phyloP scores from a whole-genome alignment of 2,113 vertebrate genomes.

The Brachyhypopomus occidentalis region DNA sequence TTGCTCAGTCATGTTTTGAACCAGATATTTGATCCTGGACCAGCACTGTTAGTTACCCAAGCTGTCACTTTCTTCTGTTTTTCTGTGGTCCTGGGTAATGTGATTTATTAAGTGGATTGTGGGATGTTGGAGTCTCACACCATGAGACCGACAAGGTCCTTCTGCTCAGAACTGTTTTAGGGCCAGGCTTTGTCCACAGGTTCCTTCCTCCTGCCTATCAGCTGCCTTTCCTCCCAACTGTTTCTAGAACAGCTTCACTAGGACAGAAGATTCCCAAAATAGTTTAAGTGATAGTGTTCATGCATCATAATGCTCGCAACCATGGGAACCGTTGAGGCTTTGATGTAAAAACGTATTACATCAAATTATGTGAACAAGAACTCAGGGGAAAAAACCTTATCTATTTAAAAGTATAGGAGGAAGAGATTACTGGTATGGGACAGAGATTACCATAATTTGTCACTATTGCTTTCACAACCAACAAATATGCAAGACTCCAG shows the following conservation, averaged over 20 bases:
- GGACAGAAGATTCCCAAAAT: neutral
- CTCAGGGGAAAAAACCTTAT: neutral
- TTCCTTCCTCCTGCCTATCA: constrained; percentile 44
- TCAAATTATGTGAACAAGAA: constrained; percentile 4
- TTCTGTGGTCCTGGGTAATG: neutral
- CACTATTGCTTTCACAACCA: neutral
- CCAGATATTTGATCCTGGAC: too few relatives aligned
- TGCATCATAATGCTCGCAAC: constrained; percentile 30
- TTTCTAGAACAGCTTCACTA: constrained; percentile 8
- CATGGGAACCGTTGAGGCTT: constrained; percentile 67
- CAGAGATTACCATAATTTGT: neutral
- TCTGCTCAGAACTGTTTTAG: constrained; percentile 21
- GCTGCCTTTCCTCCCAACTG: constrained; percentile 18
- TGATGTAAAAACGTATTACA: constrained; percentile 6
- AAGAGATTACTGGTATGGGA: neutral
- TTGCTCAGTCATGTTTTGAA: too few relatives aligned
- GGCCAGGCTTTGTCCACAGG: constrained; percentile 30
- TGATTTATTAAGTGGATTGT: constrained; percentile 39
- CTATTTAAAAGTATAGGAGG: neutral
- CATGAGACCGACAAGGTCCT: neutral
- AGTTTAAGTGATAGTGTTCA: constrained; percentile 55
- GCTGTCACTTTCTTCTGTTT: neutral
- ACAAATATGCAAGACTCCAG: neutral
- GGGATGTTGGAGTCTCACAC: constrained; percentile 23
- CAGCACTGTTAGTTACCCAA: too few relatives aligned